Conservation (phyloP, 2,888 invertebrate species). For the Zygothrica quintamaculata region DNA sequence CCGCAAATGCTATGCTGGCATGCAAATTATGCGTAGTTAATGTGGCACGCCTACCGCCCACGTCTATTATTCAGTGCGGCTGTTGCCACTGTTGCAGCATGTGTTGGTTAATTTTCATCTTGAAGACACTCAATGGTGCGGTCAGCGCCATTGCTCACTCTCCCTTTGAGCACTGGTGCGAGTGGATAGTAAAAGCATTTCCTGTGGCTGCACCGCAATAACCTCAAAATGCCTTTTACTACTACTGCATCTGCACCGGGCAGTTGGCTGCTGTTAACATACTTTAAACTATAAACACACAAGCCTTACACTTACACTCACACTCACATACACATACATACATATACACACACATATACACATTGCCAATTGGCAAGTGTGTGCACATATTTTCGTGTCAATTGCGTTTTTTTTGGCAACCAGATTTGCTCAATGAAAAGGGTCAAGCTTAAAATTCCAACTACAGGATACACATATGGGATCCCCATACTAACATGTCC, state of each 20-base stretch:
- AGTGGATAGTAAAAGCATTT: constrained; percentile 62
- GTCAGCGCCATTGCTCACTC: constrained; percentile 38
- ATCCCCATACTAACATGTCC: too few relatives aligned
- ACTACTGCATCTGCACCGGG: constrained; percentile 47
- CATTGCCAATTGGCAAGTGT: constrained; percentile 19
- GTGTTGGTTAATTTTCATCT: constrained; percentile 75
- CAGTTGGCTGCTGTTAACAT: constrained; percentile 36
- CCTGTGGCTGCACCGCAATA: constrained; percentile 60
- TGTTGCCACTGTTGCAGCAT: constrained; percentile 21
- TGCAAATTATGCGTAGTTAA: constrained; percentile 75
- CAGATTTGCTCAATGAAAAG: constrained; percentile 22
- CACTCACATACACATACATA: constrained; percentile 13
- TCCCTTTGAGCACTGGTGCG: constrained; percentile 40
- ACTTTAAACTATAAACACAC: constrained; percentile 24
- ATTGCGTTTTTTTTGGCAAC: constrained; percentile 8
- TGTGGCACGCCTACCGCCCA: constrained; percentile 41
- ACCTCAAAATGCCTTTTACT: constrained; percentile 70
- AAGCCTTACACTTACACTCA: too few relatives aligned
- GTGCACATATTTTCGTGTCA: constrained; percentile 16
- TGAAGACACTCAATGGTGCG: constrained; percentile 77
- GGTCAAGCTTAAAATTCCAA: constrained; percentile 1
- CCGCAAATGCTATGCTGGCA: constrained; percentile 69
- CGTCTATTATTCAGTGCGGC: background rate
- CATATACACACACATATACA: constrained; percentile 10
- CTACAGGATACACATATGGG: too few relatives aligned